Conservation (phyloP, 2,113 vertebrate species). For the Eleginops maclovinus region DNA sequence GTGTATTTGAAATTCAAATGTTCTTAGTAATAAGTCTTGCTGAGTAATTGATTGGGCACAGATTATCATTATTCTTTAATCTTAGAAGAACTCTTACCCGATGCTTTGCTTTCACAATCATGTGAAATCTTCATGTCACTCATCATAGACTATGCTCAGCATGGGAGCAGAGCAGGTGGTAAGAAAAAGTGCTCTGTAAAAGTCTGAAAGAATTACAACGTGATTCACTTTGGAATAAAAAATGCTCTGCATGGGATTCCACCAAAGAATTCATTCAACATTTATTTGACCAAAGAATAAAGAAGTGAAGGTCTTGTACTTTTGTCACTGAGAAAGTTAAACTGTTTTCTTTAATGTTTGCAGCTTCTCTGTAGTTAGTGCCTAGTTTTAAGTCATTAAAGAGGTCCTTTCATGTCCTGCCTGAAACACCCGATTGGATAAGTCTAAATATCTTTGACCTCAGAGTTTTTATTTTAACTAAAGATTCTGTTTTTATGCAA, state of each 20-base stretch:
- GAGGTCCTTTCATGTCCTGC: no score
- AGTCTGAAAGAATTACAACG: not conserved
- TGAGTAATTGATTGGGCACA: conserved; percentile 49
- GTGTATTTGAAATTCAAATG: not conserved
- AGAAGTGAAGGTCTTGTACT: no score
- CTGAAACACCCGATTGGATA: no score
- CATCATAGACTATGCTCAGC: conserved; percentile 22
- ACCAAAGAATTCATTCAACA: no score
- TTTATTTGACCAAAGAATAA: no score
- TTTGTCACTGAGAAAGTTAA: not conserved
- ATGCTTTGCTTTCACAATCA: conserved; percentile 38
- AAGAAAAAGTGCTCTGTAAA: not conserved
- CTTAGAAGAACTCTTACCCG: conserved; percentile 31
- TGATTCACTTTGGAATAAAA: not conserved
- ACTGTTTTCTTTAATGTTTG: not conserved
- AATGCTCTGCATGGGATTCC: not conserved
- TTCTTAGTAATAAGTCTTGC: conserved; percentile 3
- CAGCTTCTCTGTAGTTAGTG: not conserved
- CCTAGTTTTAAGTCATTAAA: not conserved
- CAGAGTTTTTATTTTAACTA: no score
- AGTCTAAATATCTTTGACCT: no score
- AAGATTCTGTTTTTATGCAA: no score
- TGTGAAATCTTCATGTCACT: conserved; percentile 41
- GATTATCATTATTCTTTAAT: not conserved
- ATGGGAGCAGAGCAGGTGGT: conserved; percentile 16